Percentiles rank a stretch among this genome's conserved stretches.
These are phyloP conservation scores for Ochotona princeps DNA, from an alignment of 2,113 vertebrate genomes.

Conservation along the genomic window DNA sequence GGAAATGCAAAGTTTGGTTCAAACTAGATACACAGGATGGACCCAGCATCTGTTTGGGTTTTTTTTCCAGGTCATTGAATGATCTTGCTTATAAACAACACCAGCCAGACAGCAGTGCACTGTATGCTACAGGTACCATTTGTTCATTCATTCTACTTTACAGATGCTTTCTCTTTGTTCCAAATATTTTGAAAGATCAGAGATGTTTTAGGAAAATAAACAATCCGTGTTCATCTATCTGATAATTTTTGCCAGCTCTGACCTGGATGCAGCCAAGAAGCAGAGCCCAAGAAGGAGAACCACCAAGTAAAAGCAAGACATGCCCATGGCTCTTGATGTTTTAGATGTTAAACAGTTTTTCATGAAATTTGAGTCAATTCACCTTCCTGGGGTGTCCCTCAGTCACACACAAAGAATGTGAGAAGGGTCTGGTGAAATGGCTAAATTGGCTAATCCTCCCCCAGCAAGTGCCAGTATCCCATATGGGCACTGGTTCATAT, in stretches of 20 bases:
- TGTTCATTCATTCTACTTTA: slow-evolving; percentile 11
- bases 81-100: neutral
- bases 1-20: neutral
- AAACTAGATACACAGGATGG: neutral
- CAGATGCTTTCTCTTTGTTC: neutral
- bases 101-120: neutral
- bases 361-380: neutral
- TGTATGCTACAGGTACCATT: neutral
- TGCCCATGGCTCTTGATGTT: neutral
- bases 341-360: neutral
- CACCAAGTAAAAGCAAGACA: neutral
- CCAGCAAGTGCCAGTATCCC: no score
- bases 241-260: neutral
- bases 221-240: neutral
- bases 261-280: neutral
- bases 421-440: no score
- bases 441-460: no score
- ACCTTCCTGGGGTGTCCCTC: neutral
- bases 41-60: neutral
- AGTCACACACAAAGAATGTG: neutral
- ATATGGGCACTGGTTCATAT: no score
- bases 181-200: slow-evolving; percentile 20
- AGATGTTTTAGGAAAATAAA: neutral
- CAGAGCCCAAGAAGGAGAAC: slow-evolving; percentile 10
- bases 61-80: slow-evolving; percentile 19